Percentiles rank a stretch among this genome's conserved stretches.
phyloP scores from a whole-genome alignment of 2,888 invertebrate genomes.

The Mesopsocus fuscifrons region DNA sequence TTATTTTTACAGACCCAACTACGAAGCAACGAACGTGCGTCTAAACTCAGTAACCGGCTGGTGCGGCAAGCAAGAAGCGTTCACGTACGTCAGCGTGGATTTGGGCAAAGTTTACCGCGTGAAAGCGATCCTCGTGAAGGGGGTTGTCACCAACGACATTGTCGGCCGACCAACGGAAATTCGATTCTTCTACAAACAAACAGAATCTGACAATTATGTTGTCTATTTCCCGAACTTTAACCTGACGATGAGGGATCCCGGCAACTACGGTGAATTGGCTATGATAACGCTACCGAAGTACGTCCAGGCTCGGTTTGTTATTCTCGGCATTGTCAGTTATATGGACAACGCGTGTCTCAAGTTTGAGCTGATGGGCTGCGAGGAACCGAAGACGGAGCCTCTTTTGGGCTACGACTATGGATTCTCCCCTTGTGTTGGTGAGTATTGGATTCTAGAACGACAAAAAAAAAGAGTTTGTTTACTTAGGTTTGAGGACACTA shows the following conservation, averaged over 20 bases:
- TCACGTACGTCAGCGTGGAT: slow-evolving; percentile 90
- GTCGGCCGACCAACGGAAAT: slow-evolving; percentile 93
- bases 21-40: slow-evolving; percentile 74
- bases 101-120: slow-evolving; percentile 82
- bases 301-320: slow-evolving; percentile 83
- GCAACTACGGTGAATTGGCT: slow-evolving; percentile 88
- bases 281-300: slow-evolving; percentile 90
- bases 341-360: slow-evolving; percentile 93
- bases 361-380: slow-evolving; percentile 91
- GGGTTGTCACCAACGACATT: slow-evolving; percentile 85
- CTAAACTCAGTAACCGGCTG: slow-evolving; percentile 87
- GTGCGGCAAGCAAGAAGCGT: slow-evolving; percentile 94
- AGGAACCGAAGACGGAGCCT: slow-evolving; percentile 63
- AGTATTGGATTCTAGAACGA: slow-evolving; percentile 20
- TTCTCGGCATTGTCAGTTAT: slow-evolving; percentile 78
- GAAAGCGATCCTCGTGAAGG: slow-evolving; percentile 82
- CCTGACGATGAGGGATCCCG: slow-evolving; percentile 85
- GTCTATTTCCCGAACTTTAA: slow-evolving; percentile 96
- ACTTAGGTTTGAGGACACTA: neutral
- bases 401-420: slow-evolving; percentile 84
- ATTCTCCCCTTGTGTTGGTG: slow-evolving; percentile 78
- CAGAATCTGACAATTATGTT: slow-evolving; percentile 84
- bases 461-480: slow-evolving; percentile 1
- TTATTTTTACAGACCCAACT: slow-evolving; percentile 43
- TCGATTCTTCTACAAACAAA: slow-evolving; percentile 90